Base-by-base conservation (phyloP, 2,113 vertebrate species). In the Sula dactylatra region DNA sequence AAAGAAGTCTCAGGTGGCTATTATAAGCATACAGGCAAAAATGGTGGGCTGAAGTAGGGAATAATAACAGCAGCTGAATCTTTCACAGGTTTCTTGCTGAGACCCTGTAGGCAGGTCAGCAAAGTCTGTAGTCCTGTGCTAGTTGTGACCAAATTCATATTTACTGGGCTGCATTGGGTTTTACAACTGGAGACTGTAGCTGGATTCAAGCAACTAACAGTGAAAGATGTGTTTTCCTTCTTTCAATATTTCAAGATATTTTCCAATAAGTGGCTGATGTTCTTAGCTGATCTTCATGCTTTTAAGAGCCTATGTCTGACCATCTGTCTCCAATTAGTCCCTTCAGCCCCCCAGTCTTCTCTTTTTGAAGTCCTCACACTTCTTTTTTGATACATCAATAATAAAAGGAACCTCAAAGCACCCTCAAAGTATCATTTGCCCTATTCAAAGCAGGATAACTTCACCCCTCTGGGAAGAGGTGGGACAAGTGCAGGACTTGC, bases 261-360 rank as follows among this genome's bases (percentile, higher is more conserved):
- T 96, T 88, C 58, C 73, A 82, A 58, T 36, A 72, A 72, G 40
- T 42, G 42, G 32, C 52, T 77, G 79, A 87, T 87, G 61, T 88
- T 95, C 66, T 93, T 67, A 86, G 71, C 44, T 85, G 81, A 77
- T 96, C 77, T 95, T 89, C 83, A 59, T 40, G 85, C 70, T 91
- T 95, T 72, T 85, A 72, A 91, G 49, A 82, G 38, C 24, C 16
- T 47, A 3, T 71, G 34, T 89, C 34, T 93, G 87, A 90, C 82
- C 87, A 72, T 90, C 91, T 94, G 82, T 80, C 62, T 91, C 54
- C 61, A 91, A 52, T 91, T 89, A 96, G 52, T 64, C 42, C 55
- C 54, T 71, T 82, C 66, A 91, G 70, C 73, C 66, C 52, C 55
- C 10, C 61, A 90, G 74, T 47, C 49, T 89, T 91, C 36, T 77